A percentile compares a stretch with the other conserved stretches of the same genome.
Evolutionary conservation across 1,140 invertebrate species (phyloP).

Genomic region (Oryctes rhinoceros): DNA sequence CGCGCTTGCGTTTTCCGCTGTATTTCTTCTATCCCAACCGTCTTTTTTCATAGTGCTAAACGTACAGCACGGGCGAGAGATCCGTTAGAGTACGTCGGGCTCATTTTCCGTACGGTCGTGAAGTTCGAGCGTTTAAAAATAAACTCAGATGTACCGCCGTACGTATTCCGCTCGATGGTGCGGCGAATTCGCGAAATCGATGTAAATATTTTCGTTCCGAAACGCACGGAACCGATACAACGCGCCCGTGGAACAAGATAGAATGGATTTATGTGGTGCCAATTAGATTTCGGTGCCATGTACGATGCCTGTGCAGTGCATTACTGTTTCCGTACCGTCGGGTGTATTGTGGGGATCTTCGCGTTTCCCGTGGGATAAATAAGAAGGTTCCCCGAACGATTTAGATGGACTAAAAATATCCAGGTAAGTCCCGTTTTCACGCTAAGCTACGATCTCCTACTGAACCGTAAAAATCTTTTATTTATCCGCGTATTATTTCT

Average conservation of each 20-base stretch:
- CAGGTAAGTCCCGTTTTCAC: neutral
- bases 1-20: neutral
- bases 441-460: neutral
- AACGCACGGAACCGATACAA: neutral
- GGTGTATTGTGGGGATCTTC: neutral
- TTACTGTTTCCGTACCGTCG: neutral
- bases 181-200: neutral
- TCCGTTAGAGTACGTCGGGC: neutral
- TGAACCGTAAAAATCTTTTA: neutral
- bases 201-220: conserved; percentile 7
- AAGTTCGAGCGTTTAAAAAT: neutral
- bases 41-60: neutral
- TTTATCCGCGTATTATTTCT: neutral
- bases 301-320: neutral
- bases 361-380: conserved; percentile 5
- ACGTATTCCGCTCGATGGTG: neutral
- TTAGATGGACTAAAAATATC: conserved; percentile 12
- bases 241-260: too few species aligned
- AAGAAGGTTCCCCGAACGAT: neutral
- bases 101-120: too few species aligned
- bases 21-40: neutral
- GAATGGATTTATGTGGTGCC: neutral
- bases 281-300: neutral
- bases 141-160: neutral
- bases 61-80: neutral